Evolutionary conservation across 2,888 invertebrate genomes (phyloP), one percentile per base, ranked within the genome.

Genomic region (Stenodera caucasica): DNA sequence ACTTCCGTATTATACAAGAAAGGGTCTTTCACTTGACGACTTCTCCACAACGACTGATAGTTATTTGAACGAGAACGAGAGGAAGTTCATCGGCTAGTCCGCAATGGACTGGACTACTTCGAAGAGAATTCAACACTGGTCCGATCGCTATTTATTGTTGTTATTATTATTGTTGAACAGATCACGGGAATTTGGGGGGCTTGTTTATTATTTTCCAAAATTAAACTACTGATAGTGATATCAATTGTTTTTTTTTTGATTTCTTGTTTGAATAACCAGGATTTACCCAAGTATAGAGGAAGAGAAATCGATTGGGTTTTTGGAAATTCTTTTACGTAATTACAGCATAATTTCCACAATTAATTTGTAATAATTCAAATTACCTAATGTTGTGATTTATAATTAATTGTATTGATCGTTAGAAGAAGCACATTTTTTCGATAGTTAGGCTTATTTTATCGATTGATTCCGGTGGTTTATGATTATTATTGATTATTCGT

Each of bases 71-170:
- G 18, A 18, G 9, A 40, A 40, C 40, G 45, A 45, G 45, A 21
- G 45, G 45, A 45, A 45, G 21, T 45, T 45, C 45, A 45, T 62
- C 55, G 55, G 55, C 52, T 58, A 58, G 62, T 37, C 58, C 57
- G 58, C 57, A 54, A 50, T 55, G 62, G 54, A 62, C 55, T 62
- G 58, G 21, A 45, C 45, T 45, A 21, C 45, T 21, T 12, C 1
- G 14, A 26, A 26, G 26, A 26, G 26, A 6, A n/a, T n/a, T n/a
- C n/a, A n/a, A n/a, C n/a, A n/a, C n/a, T n/a, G n/a, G n/a, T n/a
- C n/a, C n/a, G n/a, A n/a, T n/a, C n/a, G n/a, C n/a, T n/a, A n/a
- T n/a, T n/a, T n/a, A n/a, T n/a, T n/a, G n/a, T n/a, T n/a, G n/a
- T n/a, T n/a, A n/a, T n/a, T n/a, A n/a, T n/a, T n/a, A n/a, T n/a